These are phyloP conservation scores for Pseudonaja textilis DNA, from an alignment of 2,113 vertebrate genomes.

Conservation along the genomic window DNA sequence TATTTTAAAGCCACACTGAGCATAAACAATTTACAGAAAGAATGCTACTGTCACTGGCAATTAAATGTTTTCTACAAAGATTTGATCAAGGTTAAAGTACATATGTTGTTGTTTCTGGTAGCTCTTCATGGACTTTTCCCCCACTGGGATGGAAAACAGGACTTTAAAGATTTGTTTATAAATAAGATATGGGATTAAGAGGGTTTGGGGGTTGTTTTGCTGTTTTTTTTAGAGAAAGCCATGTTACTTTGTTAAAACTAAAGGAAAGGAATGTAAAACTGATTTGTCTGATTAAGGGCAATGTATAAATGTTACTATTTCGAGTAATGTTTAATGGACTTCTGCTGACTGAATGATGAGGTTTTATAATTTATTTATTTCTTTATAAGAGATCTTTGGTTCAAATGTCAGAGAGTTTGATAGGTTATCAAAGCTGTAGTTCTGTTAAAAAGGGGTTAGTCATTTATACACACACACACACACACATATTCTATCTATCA, in stretches of 20 bases:
- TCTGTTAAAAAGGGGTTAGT: too few relatives aligned
- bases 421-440: too few relatives aligned
- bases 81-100: background rate
- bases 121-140: too few relatives aligned
- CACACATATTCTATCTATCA: too few relatives aligned
- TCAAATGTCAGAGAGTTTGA: too few relatives aligned
- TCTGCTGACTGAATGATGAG: too few relatives aligned
- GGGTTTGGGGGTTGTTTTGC: background rate
- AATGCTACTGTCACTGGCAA: background rate
- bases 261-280: background rate
- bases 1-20: rapidly evolving
- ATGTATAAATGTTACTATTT: too few relatives aligned
- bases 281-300: background rate
- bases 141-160: background rate
- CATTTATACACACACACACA: too few relatives aligned
- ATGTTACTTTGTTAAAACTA: background rate
- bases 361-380: too few relatives aligned
- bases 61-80: background rate
- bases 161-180: background rate
- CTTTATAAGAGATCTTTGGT: too few relatives aligned
- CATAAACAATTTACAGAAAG: background rate
- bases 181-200: background rate
- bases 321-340: too few relatives aligned
- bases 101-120: background rate
- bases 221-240: background rate